Evolutionary conservation across 1,140 invertebrate genomes (phyloP).

Genomic region (Leptonema lineaticorne): DNA sequence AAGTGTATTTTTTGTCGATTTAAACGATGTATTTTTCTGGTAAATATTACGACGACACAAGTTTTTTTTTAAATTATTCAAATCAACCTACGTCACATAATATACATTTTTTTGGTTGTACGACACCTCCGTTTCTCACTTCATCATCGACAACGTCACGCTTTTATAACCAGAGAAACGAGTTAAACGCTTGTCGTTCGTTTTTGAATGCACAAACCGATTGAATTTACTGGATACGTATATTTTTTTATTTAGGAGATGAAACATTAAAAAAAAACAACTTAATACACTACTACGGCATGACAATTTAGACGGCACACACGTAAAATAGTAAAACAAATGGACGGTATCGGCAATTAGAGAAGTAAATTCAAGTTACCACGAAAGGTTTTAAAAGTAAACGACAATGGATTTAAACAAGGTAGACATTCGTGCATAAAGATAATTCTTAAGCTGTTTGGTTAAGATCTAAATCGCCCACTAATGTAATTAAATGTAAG

Average conservation of each 20-base stretch:
- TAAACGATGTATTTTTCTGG: neutral
- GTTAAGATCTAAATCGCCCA: neutral
- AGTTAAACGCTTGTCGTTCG: too few relatives aligned
- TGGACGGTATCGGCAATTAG: neutral
- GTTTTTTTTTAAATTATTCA: slow-evolving; percentile 5
- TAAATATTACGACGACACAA: neutral
- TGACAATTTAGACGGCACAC: too few relatives aligned
- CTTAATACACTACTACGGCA: too few relatives aligned
- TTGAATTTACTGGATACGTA: too few relatives aligned
- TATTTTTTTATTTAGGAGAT: too few relatives aligned
- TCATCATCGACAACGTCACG: too few relatives aligned
- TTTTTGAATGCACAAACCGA: too few relatives aligned
- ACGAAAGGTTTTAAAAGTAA: neutral
- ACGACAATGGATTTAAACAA: slow-evolving; percentile 1
- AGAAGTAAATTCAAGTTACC: neutral
- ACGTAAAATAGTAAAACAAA: too few relatives aligned
- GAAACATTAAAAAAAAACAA: too few relatives aligned
- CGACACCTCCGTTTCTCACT: too few relatives aligned
- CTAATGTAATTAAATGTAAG: slow-evolving; percentile 6
- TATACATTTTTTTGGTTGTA: too few relatives aligned
- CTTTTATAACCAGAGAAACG: too few relatives aligned
- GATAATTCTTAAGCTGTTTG: neutral
- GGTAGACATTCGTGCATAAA: neutral
- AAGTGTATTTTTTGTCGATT: neutral
- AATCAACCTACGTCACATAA: neutral